Evolutionary conservation across 2,888 invertebrate genomes (phyloP).

Genomic region (Agonopterix heracliana): DNA sequence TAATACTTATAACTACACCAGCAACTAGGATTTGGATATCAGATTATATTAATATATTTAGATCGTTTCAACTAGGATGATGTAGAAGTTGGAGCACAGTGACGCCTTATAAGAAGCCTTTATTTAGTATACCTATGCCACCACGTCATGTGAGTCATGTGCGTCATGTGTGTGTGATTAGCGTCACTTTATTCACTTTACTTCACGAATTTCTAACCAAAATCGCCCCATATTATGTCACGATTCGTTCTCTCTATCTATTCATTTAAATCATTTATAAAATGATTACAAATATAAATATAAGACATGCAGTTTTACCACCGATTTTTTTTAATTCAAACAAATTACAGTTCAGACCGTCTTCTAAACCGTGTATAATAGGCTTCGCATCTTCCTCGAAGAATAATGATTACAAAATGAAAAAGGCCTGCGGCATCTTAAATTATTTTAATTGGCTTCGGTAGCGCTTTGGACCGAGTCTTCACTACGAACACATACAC

Average conservation of each 20-base stretch:
- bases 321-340: conserved; percentile 42
- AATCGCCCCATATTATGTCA: not conserved
- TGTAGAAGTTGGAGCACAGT: too few species aligned
- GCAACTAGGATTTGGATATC: too few species aligned
- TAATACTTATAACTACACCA: too few species aligned
- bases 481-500: conserved; percentile 32
- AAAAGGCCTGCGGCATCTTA: conserved; percentile 69
- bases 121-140: too few species aligned
- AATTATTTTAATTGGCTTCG: conserved; percentile 77
- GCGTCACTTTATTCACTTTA: too few species aligned
- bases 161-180: too few species aligned
- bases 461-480: conserved; percentile 59
- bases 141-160: too few species aligned
- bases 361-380: conserved; percentile 70
- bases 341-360: conserved; percentile 61
- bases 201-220: too few species aligned
- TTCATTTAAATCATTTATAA: conserved; percentile 2
- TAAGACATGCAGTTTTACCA: conserved; percentile 4
- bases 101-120: too few species aligned
- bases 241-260: conserved; percentile 4
- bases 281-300: too few species aligned
- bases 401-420: conserved; percentile 73
- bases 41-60: too few species aligned
- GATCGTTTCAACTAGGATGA: too few species aligned
- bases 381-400: conserved; percentile 62